Evolutionary conservation across 2,888 invertebrate species (phyloP).

Genomic region (Allygus modestus): DNA sequence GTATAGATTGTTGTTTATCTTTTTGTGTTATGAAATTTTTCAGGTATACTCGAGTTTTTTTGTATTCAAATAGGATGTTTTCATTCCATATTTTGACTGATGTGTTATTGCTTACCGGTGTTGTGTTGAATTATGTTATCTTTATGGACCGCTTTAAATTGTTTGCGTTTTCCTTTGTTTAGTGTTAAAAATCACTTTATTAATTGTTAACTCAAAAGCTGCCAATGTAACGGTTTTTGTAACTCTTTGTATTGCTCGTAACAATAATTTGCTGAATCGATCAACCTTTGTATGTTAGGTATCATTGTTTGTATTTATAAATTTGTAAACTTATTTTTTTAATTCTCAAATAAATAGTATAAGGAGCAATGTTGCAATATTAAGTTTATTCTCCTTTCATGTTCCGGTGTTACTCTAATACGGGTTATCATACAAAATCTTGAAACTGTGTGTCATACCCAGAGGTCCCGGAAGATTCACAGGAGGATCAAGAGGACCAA

Average conservation of each 20-base stretch:
- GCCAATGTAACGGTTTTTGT: background rate
- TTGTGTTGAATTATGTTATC: background rate
- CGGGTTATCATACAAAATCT: no score
- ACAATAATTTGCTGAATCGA: background rate
- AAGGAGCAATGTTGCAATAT: background rate
- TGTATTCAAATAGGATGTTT: slow-evolving; percentile 19
- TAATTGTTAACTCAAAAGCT: background rate
- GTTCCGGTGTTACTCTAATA: no score
- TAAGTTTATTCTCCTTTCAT: background rate
- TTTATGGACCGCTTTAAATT: background rate
- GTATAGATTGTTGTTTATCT: slow-evolving; percentile 44
- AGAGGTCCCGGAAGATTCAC: no score
- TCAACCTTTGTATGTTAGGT: slow-evolving; percentile 9
- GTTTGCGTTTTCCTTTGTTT: background rate
- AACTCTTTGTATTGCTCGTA: background rate
- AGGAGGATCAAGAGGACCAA: no score
- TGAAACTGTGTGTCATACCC: no score
- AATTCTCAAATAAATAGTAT: background rate
- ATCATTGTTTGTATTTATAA: slow-evolving; percentile 12
- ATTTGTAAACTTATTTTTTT: slow-evolving; percentile 27
- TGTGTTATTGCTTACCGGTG: background rate
- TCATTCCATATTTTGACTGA: slow-evolving; percentile 28
- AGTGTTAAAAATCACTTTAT: slow-evolving; percentile 3
- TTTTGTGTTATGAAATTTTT: slow-evolving; percentile 29
- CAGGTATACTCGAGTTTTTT: slow-evolving; percentile 15